phyloP scores from a whole-genome alignment of 2,113 vertebrate genomes.

The Leucoraja erinaceus region DNA sequence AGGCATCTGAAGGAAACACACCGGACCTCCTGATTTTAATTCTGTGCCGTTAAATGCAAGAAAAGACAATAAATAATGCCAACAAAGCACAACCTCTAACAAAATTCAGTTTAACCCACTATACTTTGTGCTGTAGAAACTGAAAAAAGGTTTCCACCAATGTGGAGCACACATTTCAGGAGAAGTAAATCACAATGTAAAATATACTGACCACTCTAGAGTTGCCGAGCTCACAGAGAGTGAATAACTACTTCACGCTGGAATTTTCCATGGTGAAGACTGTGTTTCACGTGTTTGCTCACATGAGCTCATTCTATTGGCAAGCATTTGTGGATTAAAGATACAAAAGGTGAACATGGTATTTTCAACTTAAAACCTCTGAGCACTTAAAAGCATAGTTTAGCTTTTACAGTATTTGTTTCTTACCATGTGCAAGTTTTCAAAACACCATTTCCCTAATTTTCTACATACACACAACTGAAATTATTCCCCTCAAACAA shows the following conservation, averaged over 20 bases:
- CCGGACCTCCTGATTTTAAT: background rate
- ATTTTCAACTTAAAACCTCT: background rate
- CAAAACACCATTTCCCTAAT: background rate
- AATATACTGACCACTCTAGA: background rate
- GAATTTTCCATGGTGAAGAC: background rate
- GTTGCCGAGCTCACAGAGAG: background rate
- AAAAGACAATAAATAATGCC: background rate
- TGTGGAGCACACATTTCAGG: background rate
- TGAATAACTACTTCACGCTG: background rate
- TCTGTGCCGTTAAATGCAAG: background rate
- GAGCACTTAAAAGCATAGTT: background rate
- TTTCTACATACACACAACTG: background rate
- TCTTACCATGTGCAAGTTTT: background rate
- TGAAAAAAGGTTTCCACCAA: background rate
- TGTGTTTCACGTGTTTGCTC: background rate
- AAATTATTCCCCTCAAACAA: background rate
- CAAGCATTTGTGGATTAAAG: background rate
- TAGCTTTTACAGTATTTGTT: background rate
- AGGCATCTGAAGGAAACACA: background rate
- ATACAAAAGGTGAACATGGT: background rate
- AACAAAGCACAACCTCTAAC: background rate
- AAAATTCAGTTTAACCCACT: background rate
- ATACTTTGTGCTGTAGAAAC: background rate
- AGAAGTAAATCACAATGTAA: background rate
- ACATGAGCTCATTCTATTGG: background rate